phyloP scores from a whole-genome alignment of 2,888 invertebrate species.

The Pristionchus arcanus region DNA sequence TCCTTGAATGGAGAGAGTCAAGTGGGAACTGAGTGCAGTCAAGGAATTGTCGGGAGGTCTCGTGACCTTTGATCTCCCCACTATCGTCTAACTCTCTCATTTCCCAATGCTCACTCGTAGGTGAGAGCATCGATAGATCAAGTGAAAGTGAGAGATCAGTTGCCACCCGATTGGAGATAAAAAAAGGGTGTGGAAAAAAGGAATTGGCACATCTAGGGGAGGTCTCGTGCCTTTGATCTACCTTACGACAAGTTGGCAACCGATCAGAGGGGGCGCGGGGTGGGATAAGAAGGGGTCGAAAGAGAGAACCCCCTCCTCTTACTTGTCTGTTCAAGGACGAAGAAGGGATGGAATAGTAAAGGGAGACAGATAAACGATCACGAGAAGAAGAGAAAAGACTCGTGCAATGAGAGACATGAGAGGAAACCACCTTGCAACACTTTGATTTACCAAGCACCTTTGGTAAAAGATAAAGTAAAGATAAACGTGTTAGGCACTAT shows the following conservation, averaged over 20 bases:
- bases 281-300: not conserved
- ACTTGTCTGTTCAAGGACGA: constrained; percentile 15
- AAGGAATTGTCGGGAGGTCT: not conserved
- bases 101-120: too few species aligned
- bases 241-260: too few species aligned
- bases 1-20: not conserved
- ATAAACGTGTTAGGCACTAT: too few species aligned
- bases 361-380: constrained; percentile 27
- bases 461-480: too few species aligned
- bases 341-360: constrained; percentile 14
- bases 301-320: constrained; percentile 14
- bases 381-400: not conserved
- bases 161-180: not conserved
- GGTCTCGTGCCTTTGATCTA: too few species aligned
- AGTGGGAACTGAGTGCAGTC: not conserved
- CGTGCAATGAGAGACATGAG: not conserved
- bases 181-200: too few species aligned
- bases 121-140: too few species aligned
- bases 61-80: not conserved
- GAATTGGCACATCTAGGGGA: too few species aligned
- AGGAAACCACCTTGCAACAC: too few species aligned
- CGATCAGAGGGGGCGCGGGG: not conserved
- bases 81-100: not conserved
- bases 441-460: too few species aligned
- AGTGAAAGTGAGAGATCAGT: too few species aligned